Conservation (phyloP, 37 sponge, comb jelly and placozoan species). For the Petrosia ficiformis region DNA sequence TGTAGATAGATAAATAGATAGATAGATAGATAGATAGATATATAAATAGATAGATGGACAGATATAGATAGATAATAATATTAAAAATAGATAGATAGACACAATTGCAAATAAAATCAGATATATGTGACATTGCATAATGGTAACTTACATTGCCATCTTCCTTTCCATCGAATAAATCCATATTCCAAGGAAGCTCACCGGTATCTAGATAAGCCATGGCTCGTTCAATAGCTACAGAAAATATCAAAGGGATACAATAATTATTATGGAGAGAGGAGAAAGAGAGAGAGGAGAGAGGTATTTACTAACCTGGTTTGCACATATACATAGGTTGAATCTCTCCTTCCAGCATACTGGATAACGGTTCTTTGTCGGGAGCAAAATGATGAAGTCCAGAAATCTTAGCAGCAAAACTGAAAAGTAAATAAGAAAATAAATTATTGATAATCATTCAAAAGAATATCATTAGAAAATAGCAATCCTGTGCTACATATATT, state of each 20-base stretch:
- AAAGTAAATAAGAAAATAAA: not conserved
- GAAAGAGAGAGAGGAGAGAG: not conserved
- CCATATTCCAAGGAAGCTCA: constrained; percentile 88
- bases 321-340: constrained; percentile 61
- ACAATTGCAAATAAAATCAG: too few species aligned
- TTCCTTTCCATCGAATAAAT: constrained; percentile 35
- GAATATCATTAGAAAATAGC: not conserved
- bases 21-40: too few species aligned
- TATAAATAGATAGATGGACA: too few species aligned
- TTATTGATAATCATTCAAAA: too few species aligned
- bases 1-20: too few species aligned
- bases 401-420: constrained; percentile 54
- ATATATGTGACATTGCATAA: too few species aligned
- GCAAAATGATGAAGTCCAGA: constrained; percentile 69
- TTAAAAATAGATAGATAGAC: not conserved
- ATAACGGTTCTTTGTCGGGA: constrained; percentile 60
- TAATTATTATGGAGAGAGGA: not conserved
- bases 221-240: constrained; percentile 79
- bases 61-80: not conserved
- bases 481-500: not conserved
- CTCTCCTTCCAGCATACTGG: constrained; percentile 68
- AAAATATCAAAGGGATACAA: not conserved
- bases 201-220: constrained; percentile 77
- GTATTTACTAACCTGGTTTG: constrained; percentile 50
- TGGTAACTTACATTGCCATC: not conserved